Evolutionary conservation across 64 coral and sea anemone genomes (phyloP).

Genomic region (Platygyra sinensis): DNA sequence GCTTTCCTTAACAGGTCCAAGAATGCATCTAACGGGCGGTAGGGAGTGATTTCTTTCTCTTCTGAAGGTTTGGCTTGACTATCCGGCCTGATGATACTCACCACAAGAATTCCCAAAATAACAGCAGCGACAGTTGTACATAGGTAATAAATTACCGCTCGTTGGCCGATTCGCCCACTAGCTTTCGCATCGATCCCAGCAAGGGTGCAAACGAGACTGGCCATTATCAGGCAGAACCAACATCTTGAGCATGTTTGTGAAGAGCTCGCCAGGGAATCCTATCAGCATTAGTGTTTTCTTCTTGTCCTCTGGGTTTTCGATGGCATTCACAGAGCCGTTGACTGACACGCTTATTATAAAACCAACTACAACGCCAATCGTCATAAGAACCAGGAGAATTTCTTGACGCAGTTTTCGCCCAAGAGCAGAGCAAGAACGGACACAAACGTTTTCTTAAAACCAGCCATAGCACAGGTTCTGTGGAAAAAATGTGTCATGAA

Average conservation of each 20-base stretch:
- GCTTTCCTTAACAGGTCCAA: conserved; percentile 43
- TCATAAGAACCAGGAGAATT: no score
- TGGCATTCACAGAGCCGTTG: no score
- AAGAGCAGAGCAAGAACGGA: background rate
- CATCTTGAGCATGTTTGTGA: conserved; percentile 62
- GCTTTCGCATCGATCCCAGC: background rate
- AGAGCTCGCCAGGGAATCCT: conserved; percentile 45
- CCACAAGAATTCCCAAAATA: no score
- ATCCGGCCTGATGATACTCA: no score
- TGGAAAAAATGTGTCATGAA: background rate
- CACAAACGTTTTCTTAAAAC: background rate
- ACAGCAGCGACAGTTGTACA: no score
- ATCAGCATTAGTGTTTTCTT: conserved; percentile 42
- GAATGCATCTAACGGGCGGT: conserved; percentile 46
- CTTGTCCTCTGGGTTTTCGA: no score
- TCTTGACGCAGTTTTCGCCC: background rate
- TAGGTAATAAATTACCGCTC: no score
- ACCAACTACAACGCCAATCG: no score
- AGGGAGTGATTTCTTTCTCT: background rate
- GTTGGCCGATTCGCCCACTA: no score
- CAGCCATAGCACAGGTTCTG: background rate
- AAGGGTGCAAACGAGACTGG: conserved; percentile 20
- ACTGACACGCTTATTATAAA: no score
- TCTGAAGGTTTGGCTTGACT: background rate
- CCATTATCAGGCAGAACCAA: conserved; percentile 49